These are phyloP conservation scores for Athetis lepigone DNA, from an alignment of 2,888 invertebrate species.

Conservation along the genomic window DNA sequence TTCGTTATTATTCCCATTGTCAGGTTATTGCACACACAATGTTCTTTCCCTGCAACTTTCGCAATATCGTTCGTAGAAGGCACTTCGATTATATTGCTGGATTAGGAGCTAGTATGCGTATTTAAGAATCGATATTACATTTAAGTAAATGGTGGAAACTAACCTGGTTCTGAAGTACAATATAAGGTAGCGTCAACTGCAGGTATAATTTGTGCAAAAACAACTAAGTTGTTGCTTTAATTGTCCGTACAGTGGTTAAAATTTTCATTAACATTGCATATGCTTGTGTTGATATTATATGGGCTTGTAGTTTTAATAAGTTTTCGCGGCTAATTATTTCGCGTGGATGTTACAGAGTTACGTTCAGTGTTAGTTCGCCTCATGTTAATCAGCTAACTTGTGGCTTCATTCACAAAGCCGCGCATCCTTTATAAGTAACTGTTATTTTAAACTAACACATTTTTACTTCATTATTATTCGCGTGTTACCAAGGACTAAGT, in stretches of 20 bases:
- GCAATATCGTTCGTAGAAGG: conserved; percentile 62
- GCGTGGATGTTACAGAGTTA: conserved; percentile 35
- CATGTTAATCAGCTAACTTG: conserved; percentile 53
- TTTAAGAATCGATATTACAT: conserved; percentile 46
- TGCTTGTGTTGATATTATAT: conserved; percentile 34
- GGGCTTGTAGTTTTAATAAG: conserved; percentile 49
- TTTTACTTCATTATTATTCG: background rate
- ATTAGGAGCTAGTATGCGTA: conserved; percentile 56
- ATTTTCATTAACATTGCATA: conserved; percentile 27
- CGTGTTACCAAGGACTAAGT: no score
- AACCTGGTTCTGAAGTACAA: conserved; percentile 11
- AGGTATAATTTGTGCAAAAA: conserved; percentile 19
- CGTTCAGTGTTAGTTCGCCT: conserved; percentile 27
- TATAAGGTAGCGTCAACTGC: background rate
- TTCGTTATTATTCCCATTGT: conserved; percentile 53
- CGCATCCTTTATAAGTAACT: conserved; percentile 19
- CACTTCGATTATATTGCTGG: conserved; percentile 61
- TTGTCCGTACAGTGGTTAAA: conserved; percentile 7
- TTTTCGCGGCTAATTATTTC: conserved; percentile 38
- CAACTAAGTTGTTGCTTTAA: conserved; percentile 20
- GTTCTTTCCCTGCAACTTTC: conserved; percentile 62
- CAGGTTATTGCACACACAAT: conserved; percentile 59
- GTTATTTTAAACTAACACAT: conserved; percentile 11
- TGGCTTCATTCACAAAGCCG: conserved; percentile 29
- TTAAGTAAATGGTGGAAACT: conserved; percentile 18